Base-by-base conservation (phyloP, 2,888 invertebrate species). In the Lithophane semibrunnea region DNA sequence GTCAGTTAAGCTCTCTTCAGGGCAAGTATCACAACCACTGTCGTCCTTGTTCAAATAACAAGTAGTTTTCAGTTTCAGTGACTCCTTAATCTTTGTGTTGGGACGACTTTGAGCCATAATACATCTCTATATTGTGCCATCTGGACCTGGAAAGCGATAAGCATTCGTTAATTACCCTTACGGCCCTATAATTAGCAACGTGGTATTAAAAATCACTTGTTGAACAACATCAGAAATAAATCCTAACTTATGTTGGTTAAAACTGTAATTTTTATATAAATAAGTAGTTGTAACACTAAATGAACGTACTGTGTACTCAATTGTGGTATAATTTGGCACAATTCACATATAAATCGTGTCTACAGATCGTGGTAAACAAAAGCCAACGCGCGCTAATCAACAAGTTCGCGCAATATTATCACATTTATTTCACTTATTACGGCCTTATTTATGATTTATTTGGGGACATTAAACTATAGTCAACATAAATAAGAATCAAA, bases 401-500 rank as follows among this genome's bases (percentile, higher is more conserved):
- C 92, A 94, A 95, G 93, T 96, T 96, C 93, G 93, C 94, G 93
- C 93, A 94, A 88, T 92, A 92, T 90, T 94, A 92, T 90, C 89
- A 91, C 91, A 89, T 88, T 86, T 87, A 89, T 90, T 94, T 91
- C 86, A 86, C 86, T 78, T 79, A 86, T 78, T 87, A 83, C 73
- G 79, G 77, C 61, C 74, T 70, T 83, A 86, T 73, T 81, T 76
- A 85, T 73, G 67, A 75, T 70, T 73, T 89, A 88, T 89, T 89
- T 83, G 76, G 77, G 75, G 68, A 88, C 76, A 76, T 77, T 79
- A 89, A 86, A 77, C 77, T 86, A 82, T 89, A 88, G 76, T 85
- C 73, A 72, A 88, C 66, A 72, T 86, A 86, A 90, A 89, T 87
- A 90, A 77, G 76, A 80, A 82, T 83, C 79, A 85, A 91, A 90